Evolutionary conservation across 2,797 vertebrate species (phyloP), one percentile per base, ranked within the genome.

Genomic region (Mormyrops boulengeri): DNA sequence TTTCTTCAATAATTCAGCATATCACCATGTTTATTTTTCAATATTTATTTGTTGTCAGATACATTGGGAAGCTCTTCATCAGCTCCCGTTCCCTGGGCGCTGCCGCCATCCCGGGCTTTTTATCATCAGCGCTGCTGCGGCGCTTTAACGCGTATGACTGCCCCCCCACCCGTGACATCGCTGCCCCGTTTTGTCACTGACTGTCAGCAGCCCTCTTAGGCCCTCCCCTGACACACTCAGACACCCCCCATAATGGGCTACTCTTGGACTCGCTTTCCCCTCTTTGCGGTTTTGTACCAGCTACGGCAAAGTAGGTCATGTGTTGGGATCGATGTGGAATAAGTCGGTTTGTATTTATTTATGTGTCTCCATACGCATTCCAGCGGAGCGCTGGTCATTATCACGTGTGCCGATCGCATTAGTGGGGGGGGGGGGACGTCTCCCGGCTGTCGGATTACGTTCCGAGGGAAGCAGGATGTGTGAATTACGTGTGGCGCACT

Each of bases 1-100:
- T 89, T 88, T 90, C 91, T 94, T 96, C 88, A 95, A 95, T 95
- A 94, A 94, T 95, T 91, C 93, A 95, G 92, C 84, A 73, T 87
- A 82, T 94, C 94, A 95, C 94, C 94, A 95, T 96, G 94, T 94
- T 95, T 95, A 94, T 95, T 92, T 94, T 94, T 94, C 92, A 92
- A 94, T 95, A 95, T 96, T 95, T 95, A 95, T 94, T 95, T 91
- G 92, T 95, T 96, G 96, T 96, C 96, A 96, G 92, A 94, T 90
- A 88, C 92, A 96, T 96, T 95, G 91, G 91, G 90, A 91, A 92
- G 93, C 95, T 96, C 95, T 96, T 95, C 94, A 94, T 96, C 95
- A 96, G n/a, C 90, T 89, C 66, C 88, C 88, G 89, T 92, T 94
- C 94, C 95, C 94, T 88, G 92, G 93, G 93, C n/a, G n/a, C 91